phyloP scores from a whole-genome alignment of 2,797 vertebrate species.

The Podargus strigoides region DNA sequence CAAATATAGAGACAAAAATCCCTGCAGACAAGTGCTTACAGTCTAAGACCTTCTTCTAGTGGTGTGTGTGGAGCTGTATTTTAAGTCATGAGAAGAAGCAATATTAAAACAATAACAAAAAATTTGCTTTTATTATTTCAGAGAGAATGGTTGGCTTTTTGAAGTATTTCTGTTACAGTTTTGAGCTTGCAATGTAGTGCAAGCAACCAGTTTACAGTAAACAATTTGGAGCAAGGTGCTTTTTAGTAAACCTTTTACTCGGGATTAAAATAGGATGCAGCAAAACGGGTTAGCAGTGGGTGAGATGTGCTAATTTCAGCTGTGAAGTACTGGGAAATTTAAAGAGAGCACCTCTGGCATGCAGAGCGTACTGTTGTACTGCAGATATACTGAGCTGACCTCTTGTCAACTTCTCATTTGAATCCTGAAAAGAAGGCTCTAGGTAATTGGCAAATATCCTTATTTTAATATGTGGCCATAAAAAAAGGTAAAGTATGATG shows the following conservation, averaged over 20 bases:
- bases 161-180: neutral
- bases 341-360: neutral
- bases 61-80: neutral
- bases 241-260: neutral
- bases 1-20: neutral
- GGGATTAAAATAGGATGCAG: neutral
- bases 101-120: neutral
- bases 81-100: neutral
- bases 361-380: neutral
- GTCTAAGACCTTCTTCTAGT: neutral
- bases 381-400: neutral
- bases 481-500: constrained; percentile 41
- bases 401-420: constrained; percentile 14
- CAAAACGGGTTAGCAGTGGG: neutral
- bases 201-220: neutral
- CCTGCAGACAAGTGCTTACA: neutral
- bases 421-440: constrained; percentile 9
- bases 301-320: neutral
- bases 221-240: neutral
- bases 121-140: neutral
- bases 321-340: neutral
- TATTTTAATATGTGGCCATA: neutral
- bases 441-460: constrained; percentile 21
- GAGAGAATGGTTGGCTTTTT: neutral
- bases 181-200: neutral